Evolutionary conservation across 2,888 invertebrate genomes (phyloP).

Genomic region (Pyrrhopygopsis socrates): DNA sequence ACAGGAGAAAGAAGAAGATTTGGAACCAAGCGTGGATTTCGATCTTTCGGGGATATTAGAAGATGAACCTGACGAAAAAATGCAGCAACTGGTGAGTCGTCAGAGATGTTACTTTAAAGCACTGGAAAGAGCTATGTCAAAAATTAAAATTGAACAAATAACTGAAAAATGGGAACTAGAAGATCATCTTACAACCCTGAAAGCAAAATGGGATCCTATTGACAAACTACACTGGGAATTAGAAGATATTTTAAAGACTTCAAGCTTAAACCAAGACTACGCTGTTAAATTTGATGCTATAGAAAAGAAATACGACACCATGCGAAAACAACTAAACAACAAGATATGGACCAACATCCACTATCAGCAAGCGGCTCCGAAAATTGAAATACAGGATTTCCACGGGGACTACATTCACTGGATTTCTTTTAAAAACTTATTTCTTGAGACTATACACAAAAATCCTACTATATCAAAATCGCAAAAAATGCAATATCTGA

Average conservation of each 20-base stretch:
- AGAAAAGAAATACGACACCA: conserved; percentile 12
- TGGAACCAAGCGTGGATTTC: not conserved
- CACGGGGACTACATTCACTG: conserved; percentile 41
- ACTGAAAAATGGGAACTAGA: conserved; percentile 14
- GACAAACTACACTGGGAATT: conserved; percentile 13
- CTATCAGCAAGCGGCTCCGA: not conserved
- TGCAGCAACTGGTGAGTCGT: not conserved
- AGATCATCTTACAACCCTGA: conserved; percentile 1
- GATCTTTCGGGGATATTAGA: conserved; percentile 9
- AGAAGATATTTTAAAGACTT: not conserved
- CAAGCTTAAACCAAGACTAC: conserved; percentile 10
- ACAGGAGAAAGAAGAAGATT: not conserved
- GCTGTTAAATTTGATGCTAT: not conserved
- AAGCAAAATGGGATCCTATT: not conserved
- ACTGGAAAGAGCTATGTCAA: conserved; percentile 9
- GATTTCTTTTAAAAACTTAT: conserved; percentile 47
- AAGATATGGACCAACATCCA: not conserved
- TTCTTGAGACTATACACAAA: conserved; percentile 47
- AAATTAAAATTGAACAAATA: not conserved
- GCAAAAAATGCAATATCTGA: not conserved
- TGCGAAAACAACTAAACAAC: conserved; percentile 2
- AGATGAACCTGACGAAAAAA: conserved; percentile 1
- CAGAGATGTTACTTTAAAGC: conserved; percentile 3
- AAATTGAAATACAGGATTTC: not conserved
- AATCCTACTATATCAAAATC: conserved; percentile 22